Evolutionary conservation across 1,140 invertebrate genomes (phyloP).

Genomic region (Pogonognathellus flavescens): DNA sequence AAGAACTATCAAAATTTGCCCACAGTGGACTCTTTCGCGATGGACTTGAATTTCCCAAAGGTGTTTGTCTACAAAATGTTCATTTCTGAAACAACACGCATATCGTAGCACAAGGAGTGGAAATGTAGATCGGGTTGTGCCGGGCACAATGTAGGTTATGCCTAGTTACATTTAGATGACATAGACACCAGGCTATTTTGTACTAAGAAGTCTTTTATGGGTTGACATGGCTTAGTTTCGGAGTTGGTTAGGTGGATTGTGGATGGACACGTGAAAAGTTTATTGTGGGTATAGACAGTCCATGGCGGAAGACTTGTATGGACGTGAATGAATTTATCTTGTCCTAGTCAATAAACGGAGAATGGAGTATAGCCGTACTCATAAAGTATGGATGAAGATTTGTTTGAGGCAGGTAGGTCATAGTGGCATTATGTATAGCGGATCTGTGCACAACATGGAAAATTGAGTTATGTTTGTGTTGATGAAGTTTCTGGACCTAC

Average conservation of each 20-base stretch:
- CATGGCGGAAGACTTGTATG: background rate
- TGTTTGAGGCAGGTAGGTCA: background rate
- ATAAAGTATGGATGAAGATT: background rate
- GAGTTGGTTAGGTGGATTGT: background rate
- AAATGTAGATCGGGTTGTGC: too few relatives aligned
- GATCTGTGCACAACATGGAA: background rate
- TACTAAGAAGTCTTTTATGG: too few relatives aligned
- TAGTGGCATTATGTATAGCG: background rate
- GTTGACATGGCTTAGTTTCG: too few relatives aligned
- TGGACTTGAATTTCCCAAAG: too few relatives aligned
- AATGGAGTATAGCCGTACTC: background rate
- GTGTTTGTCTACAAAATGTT: too few relatives aligned
- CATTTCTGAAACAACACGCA: too few relatives aligned
- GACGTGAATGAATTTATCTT: conserved; percentile 26
- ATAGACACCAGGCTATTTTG: too few relatives aligned
- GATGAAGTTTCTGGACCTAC: background rate
- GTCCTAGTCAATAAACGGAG: conserved; percentile 36
- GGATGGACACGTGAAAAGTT: background rate
- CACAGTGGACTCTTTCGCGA: too few relatives aligned
- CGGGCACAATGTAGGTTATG: too few relatives aligned
- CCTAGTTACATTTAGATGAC: too few relatives aligned
- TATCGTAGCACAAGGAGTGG: too few relatives aligned
- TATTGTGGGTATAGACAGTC: background rate
- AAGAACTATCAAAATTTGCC: too few relatives aligned
- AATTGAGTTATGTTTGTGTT: background rate